phyloP scores from a whole-genome alignment of 2,113 vertebrate species.

The Benitochromis conjunctus region DNA sequence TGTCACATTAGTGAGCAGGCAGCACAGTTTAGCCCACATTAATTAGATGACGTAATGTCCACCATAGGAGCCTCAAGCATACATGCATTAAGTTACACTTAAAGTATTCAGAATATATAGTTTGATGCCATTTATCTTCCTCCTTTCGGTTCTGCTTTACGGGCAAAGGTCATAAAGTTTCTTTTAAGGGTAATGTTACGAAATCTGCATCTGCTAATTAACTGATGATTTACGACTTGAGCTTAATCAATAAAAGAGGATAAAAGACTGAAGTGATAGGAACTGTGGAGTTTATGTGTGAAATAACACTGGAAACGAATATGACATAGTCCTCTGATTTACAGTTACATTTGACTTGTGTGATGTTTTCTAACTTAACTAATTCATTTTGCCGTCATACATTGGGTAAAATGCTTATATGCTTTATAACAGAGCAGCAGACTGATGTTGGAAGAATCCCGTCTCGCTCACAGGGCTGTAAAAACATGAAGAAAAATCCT shows the following conservation, averaged over 20 bases:
- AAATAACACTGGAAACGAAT: background rate
- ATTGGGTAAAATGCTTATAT: background rate
- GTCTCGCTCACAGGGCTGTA: constrained; percentile 6
- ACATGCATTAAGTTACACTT: constrained; percentile 25
- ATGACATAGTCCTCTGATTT: background rate
- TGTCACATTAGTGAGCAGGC: constrained; percentile 27
- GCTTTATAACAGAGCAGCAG: background rate
- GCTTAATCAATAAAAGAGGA: background rate
- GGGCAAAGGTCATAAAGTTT: constrained; percentile 2
- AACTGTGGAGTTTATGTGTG: background rate
- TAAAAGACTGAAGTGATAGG: background rate
- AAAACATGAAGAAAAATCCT: constrained; percentile 21
- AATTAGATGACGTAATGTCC: constrained; percentile 62
- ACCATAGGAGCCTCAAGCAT: constrained; percentile 8
- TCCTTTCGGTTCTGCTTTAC: background rate
- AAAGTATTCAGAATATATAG: constrained; percentile 20
- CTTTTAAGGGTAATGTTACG: background rate
- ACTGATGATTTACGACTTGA: background rate
- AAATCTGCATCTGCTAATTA: background rate
- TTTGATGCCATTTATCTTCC: constrained; percentile 13
- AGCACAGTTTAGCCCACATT: constrained; percentile 15
- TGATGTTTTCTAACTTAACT: background rate
- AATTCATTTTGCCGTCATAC: background rate
- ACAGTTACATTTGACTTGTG: background rate
- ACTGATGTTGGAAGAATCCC: background rate